These are phyloP conservation scores for Folsomia manolachei DNA, from an alignment of 2,888 invertebrate species.

Conservation along the genomic window DNA sequence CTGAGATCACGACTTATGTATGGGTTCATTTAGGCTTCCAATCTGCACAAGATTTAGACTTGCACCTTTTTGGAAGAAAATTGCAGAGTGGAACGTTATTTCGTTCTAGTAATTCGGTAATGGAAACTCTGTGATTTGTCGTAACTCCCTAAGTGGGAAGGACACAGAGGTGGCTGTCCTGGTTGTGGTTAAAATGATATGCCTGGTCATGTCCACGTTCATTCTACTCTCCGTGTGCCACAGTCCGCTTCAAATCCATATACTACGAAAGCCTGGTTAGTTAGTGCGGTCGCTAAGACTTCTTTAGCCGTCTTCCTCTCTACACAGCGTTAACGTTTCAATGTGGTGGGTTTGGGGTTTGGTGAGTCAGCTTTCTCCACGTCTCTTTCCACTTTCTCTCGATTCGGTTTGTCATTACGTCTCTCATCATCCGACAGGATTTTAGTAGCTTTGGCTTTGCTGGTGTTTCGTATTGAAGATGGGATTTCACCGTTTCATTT, in stretches of 20 bases:
- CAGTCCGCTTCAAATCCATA: neutral
- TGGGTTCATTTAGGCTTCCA: no score
- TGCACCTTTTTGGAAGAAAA: no score
- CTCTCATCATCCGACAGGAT: constrained; percentile 15
- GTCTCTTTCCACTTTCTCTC: neutral
- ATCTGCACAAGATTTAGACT: no score
- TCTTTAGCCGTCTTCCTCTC: neutral
- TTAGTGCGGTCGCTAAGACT: neutral
- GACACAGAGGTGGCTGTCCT: neutral
- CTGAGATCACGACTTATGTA: no score
- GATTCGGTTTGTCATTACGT: constrained; percentile 13
- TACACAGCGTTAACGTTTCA: no score
- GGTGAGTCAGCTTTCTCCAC: constrained; percentile 19
- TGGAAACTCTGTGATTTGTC: neutral
- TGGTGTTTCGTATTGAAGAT: neutral
- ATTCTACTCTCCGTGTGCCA: neutral
- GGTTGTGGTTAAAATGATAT: neutral
- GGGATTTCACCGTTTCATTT: neutral
- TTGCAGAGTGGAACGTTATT: no score
- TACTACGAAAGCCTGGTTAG: neutral
- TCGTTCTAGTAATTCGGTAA: neutral
- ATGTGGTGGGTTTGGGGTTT: neutral
- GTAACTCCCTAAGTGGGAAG: neutral
- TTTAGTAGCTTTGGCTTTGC: constrained; percentile 14
- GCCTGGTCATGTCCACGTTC: neutral